Conservation (phyloP, 2,797 vertebrate species). For the Mormyrus proboscirostris region DNA sequence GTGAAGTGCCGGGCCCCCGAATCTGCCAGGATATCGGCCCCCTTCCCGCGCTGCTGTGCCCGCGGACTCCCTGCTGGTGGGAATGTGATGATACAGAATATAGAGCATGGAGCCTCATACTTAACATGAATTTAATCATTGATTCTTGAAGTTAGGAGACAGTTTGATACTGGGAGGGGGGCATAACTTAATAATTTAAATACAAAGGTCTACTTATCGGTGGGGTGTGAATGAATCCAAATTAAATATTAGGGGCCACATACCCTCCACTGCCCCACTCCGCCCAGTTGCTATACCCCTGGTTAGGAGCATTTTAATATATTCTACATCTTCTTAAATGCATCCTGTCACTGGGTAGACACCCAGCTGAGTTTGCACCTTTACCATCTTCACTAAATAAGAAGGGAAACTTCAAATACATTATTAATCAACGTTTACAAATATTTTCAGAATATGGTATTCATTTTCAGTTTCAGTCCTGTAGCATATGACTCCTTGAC, state of each 20-base stretch:
- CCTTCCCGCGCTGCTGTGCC: background rate
- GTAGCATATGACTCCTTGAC: background rate
- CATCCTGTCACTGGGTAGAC: background rate
- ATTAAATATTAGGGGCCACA: background rate
- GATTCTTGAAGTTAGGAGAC: background rate
- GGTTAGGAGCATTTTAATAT: background rate
- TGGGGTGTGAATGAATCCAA: background rate
- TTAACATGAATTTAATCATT: background rate
- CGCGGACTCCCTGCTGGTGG: background rate
- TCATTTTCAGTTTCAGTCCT: background rate
- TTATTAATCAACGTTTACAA: background rate
- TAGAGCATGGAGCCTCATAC: background rate
- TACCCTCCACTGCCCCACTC: background rate
- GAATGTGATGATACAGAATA: background rate
- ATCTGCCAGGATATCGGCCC: background rate
- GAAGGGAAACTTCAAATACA: background rate
- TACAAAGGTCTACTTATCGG: background rate
- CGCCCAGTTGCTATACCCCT: background rate
- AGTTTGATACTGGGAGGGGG: background rate
- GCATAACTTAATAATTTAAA: background rate
- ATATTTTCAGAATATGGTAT: background rate
- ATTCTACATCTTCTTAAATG: background rate
- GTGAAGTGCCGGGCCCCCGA: background rate
- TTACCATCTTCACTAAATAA: background rate
- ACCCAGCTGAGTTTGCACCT: background rate